Conservation (phyloP, 2,797 vertebrate species). For the Protosalanx chinensis region DNA sequence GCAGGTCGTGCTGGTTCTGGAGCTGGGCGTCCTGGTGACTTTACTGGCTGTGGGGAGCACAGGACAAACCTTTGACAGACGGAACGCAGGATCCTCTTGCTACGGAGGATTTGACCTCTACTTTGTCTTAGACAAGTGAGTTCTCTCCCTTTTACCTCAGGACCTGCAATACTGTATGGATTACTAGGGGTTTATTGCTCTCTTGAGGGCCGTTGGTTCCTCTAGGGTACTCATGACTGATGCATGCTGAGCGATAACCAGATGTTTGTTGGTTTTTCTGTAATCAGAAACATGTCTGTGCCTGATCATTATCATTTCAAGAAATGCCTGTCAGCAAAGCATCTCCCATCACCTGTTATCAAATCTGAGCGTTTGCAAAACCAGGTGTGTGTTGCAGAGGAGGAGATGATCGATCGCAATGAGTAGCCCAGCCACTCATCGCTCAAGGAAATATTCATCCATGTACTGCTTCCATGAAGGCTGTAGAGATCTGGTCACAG, state of each 20-base stretch:
- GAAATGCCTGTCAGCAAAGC: neutral
- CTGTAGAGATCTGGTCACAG: too few relatives aligned
- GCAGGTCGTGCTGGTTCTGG: constrained; percentile 56
- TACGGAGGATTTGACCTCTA: constrained; percentile 97
- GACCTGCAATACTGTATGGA: too few relatives aligned
- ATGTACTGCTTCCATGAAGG: too few relatives aligned
- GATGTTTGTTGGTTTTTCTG: neutral
- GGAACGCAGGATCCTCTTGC: constrained; percentile 86
- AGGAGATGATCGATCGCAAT: too few relatives aligned
- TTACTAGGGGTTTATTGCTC: neutral
- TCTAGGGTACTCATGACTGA: neutral
- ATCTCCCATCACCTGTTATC: neutral
- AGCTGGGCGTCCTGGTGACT: constrained; percentile 69
- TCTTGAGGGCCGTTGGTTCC: too few relatives aligned
- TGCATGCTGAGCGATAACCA: neutral
- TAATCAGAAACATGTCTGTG: neutral
- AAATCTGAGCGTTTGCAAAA: too few relatives aligned
- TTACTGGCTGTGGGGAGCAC: constrained; percentile 66
- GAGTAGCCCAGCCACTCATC: too few relatives aligned
- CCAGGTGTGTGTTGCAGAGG: too few relatives aligned
- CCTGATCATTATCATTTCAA: neutral
- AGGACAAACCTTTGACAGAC: constrained; percentile 73
- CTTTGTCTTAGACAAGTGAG: constrained; percentile 99
- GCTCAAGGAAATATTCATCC: too few relatives aligned
- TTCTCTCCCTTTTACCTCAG: constrained; percentile 40